These are phyloP conservation scores for Pogonomyrmex barbatus DNA, from an alignment of 1,140 invertebrate species.

Conservation along the genomic window DNA sequence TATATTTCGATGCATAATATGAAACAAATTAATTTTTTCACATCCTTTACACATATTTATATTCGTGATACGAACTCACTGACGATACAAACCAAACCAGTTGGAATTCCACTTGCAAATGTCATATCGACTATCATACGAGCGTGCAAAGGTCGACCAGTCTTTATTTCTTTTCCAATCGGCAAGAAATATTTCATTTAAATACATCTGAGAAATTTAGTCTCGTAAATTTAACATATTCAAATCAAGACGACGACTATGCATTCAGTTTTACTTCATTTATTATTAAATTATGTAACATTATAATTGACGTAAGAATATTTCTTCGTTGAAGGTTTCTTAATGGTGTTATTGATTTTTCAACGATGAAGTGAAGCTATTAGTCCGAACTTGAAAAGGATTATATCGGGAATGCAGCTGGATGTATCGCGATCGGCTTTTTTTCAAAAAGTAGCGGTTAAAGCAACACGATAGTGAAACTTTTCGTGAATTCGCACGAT, in stretches of 20 bases:
- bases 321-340: neutral
- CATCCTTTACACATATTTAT: neutral
- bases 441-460: conserved; percentile 28
- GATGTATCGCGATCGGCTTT: conserved; percentile 17
- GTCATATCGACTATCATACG: conserved; percentile 44
- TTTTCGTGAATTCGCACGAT: conserved; percentile 21
- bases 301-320: neutral
- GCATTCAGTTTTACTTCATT: neutral
- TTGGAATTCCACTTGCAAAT: conserved; percentile 58
- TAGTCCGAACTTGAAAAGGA: conserved; percentile 30
- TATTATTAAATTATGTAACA: neutral
- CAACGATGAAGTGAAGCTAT: neutral
- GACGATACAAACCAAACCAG: conserved; percentile 48
- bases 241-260: neutral
- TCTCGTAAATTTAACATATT: conserved; percentile 1
- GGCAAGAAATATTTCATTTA: conserved; percentile 25
- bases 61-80: neutral
- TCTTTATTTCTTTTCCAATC: conserved; percentile 24
- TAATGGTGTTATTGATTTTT: conserved; percentile 12
- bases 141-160: conserved; percentile 49
- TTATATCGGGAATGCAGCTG: conserved; percentile 34
- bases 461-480: conserved; percentile 25
- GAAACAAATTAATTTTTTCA: conserved; percentile 24
- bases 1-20: neutral
- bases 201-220: conserved; percentile 15